Base-by-base conservation (phyloP, 2,113 vertebrate species). In the Micronisus gabar region DNA sequence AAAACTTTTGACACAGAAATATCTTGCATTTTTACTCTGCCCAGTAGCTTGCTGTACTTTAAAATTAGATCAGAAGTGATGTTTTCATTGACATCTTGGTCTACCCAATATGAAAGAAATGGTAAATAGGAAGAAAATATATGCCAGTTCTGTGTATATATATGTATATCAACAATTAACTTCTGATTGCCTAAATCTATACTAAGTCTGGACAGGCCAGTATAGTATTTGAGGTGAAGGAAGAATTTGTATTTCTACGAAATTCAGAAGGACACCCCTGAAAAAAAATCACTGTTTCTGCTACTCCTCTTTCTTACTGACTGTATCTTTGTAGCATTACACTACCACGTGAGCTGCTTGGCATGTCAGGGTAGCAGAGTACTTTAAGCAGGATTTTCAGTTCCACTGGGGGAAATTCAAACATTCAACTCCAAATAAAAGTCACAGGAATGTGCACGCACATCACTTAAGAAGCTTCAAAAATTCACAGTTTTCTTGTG, bases 51-150 rank as follows among this genome's bases (percentile, higher is more conserved):
- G 36, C 32, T 76, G 18, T 62, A 50, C 85, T 79, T 92, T 29
- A 95, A 96, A 94, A 87, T 86, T 67, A 88, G 56, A 81, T 90
- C 75, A 72, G 70, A 83, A 93, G 48, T n/a, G 48, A 63, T 36
- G 23, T 82, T 88, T 92, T 86, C 52, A 63, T 82, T 75, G 71
- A 90, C 45, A 36, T 66, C 45, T 88, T 38, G 32, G 41, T 59
- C 82, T 83, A 73, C 47, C 11, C 61, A 76, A 41, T 22, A 81
- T 59, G 70, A 78, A 96, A 73, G 41, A 43, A 72, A 82, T 3
- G 4, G 63, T 11, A 71, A 83, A 85, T 25, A 27, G 7, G 14
- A 38, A 56, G 76, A 85, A 41, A 45, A 53, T 15, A 38, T 1
- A 19, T 30, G 8, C 13, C 10, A 30, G 11, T 40, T 86, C 36